Base-by-base conservation (phyloP, 2,888 invertebrate species). In the Tortricodes alternella region DNA sequence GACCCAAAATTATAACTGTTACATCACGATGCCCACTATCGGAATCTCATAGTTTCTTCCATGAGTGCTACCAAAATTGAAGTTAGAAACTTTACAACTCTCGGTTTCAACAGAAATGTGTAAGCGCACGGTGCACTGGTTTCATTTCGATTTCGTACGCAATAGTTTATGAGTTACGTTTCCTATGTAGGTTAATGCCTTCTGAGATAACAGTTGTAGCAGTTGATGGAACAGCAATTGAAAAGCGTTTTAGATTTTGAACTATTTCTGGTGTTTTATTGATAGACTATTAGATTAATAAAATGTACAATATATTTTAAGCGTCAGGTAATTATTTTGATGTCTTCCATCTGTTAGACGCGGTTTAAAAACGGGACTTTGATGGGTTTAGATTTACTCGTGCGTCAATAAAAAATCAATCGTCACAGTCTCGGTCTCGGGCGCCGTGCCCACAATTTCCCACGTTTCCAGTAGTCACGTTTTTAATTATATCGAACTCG, bases 101-200 rank as follows among this genome's bases (percentile, higher is more conserved):
- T 87, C 81, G 69, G 75, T 89, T 88, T 86, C 84, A 66, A 79
- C 83, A 85, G 75, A 76, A 75, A 66, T 72, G 76, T 77, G 77
- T 80, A 78, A 80, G 65, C 72, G 69, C 74, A 73, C 76, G 74
- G 74, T 76, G 79, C 73, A 75, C 76, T 80, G 74, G 74, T 77
- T 85, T 78, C 78, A 79, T 77, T 80, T 63, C 72, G 70, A 72
- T 67, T 73, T 71, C 70, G 68, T 81, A 76, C 80, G 84, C 83
- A 86, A 87, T 80, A 67, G 63, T 69, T 76, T 83, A 79, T 75
- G 76, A 77, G 72, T 78, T 77, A 80, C 76, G 68, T 67, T 76
- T 78, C 71, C 67, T 65, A 88, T 83, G 78, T 89, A 73, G 89
- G 89, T 86, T 88, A 89, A 88, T 85, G 81, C 59, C 3, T 66